phyloP scores from a whole-genome alignment of 1,140 invertebrate genomes.

The Hormaphis cornu region DNA sequence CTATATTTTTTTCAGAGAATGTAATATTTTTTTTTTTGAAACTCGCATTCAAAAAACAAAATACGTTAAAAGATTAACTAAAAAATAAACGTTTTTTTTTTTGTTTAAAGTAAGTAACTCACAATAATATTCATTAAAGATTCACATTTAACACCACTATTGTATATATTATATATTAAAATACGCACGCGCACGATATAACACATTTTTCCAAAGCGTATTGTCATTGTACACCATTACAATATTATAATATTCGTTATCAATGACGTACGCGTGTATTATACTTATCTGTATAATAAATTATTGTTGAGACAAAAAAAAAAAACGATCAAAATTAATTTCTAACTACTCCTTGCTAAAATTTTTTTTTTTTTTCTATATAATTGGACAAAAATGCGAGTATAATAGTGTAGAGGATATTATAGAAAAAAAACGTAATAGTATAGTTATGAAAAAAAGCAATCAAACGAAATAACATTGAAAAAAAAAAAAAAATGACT shows the following conservation, averaged over 20 bases:
- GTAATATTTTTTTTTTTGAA: background rate
- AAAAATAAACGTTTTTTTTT: background rate
- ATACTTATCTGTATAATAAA: background rate
- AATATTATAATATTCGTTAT: too few relatives aligned
- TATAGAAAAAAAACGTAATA: background rate
- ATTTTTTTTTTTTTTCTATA: background rate
- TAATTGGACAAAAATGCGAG: constrained; percentile 7
- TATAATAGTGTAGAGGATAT: constrained; percentile 9
- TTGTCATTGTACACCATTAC: background rate
- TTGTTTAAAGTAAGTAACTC: background rate
- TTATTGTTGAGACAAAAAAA: background rate
- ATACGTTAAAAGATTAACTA: too few relatives aligned
- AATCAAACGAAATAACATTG: background rate
- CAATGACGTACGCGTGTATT: too few relatives aligned
- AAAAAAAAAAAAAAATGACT: too few relatives aligned
- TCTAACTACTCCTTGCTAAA: background rate
- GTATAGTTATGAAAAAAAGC: background rate
- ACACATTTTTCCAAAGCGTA: background rate
- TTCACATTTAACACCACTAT: too few relatives aligned
- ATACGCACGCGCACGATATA: too few relatives aligned
- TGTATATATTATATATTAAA: background rate
- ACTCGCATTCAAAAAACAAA: too few relatives aligned
- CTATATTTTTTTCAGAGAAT: background rate
- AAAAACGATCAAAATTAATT: constrained; percentile 10
- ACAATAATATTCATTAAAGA: background rate